phyloP scores from a whole-genome alignment of 2,888 invertebrate species.

The Tetanocera ferruginea region DNA sequence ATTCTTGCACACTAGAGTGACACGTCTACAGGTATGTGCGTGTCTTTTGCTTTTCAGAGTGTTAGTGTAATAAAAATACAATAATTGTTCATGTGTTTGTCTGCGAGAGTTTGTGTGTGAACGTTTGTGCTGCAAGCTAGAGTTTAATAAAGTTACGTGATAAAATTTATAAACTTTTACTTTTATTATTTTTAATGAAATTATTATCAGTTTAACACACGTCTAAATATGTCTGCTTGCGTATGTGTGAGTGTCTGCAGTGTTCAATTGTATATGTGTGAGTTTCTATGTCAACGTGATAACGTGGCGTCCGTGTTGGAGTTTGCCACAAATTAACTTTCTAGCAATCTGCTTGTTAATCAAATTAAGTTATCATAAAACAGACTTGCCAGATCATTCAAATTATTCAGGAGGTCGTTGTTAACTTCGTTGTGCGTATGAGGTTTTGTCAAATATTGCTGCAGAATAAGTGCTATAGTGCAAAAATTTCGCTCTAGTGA shows the following conservation, averaged over 20 bases:
- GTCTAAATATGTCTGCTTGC: not conserved
- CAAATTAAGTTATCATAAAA: conserved; percentile 5
- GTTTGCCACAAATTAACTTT: conserved; percentile 25
- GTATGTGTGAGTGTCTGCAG: not conserved
- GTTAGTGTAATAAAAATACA: not conserved
- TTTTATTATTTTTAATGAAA: conserved; percentile 31
- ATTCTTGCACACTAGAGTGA: too few species aligned
- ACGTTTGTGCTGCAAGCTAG: conserved; percentile 1
- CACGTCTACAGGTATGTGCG: not conserved
- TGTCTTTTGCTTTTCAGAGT: not conserved
- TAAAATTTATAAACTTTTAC: conserved; percentile 22
- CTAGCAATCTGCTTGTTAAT: conserved; percentile 25
- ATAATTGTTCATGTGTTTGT: not conserved
- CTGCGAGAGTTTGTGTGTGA: not conserved
- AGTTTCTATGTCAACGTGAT: not conserved
- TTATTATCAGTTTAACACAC: conserved; percentile 38
- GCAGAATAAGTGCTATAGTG: too few species aligned
- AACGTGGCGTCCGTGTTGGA: not conserved
- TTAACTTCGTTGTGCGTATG: too few species aligned
- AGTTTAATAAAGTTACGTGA: conserved; percentile 33
- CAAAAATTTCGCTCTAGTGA: too few species aligned
- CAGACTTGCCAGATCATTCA: conserved; percentile 3
- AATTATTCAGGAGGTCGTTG: not conserved
- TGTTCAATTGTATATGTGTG: not conserved
- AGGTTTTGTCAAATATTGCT: too few species aligned